Conservation (phyloP, 2,113 vertebrate genomes). For the Isichthys henryi region DNA sequence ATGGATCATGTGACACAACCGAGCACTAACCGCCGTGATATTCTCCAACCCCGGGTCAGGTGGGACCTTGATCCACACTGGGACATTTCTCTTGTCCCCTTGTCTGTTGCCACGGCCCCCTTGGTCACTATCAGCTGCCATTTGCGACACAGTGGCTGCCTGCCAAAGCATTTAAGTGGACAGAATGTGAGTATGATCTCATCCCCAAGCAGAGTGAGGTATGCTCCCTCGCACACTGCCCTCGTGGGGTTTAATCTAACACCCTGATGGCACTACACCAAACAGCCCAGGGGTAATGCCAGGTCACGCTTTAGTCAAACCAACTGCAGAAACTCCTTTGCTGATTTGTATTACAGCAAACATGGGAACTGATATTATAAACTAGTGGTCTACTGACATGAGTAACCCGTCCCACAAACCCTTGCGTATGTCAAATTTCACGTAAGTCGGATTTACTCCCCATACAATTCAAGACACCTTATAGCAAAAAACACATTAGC, state of each 20-base stretch:
- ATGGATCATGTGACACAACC: not conserved
- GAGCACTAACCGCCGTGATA: not conserved
- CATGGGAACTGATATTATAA: not conserved
- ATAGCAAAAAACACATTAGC: not conserved
- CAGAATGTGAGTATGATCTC: not conserved
- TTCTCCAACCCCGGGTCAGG: not conserved
- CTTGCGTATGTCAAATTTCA: not conserved
- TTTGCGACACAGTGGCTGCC: not conserved
- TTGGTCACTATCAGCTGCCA: not conserved
- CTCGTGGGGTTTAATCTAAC: not conserved
- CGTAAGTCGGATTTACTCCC: not conserved
- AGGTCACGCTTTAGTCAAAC: not conserved
- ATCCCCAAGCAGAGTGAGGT: not conserved
- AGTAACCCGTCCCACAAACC: not conserved
- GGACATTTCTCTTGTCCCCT: not conserved
- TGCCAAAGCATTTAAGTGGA: not conserved
- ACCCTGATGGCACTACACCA: not conserved
- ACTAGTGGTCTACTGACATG: not conserved
- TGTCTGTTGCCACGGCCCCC: not conserved
- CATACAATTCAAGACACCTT: not conserved
- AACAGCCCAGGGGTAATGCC: not conserved
- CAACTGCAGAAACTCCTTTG: not conserved
- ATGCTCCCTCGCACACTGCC: not conserved
- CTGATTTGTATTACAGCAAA: not conserved
- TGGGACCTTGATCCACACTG: not conserved